Evolutionary conservation across 2,113 vertebrate species (phyloP), one percentile per base, ranked within the genome.

Genomic region (Bambusicola thoracicus): DNA sequence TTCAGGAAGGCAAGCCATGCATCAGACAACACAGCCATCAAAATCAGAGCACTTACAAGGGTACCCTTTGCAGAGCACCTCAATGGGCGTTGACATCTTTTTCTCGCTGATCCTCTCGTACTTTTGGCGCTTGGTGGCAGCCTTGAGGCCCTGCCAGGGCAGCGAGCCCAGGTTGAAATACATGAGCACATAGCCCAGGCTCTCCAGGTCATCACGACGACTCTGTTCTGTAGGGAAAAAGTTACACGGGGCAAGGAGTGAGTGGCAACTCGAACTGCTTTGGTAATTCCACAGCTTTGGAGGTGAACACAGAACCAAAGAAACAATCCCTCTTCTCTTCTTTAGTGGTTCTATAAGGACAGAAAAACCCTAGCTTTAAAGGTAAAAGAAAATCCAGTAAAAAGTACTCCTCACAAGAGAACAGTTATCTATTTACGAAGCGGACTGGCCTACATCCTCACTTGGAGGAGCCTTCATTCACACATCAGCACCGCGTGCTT

Each of bases 101-200:
- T 99, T 99, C 98, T 99, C 99, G 4, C 99, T 99, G 98, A 99
- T 99, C n/a, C 99, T 98, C 94, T 99, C 99, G 0, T 99, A 99
- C 94, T 99, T 99, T 97, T 99, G 99, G 95, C 99, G 98, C 96
- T 99, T 99, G 97, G 99, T 99, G 91, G 99, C 99, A 32, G 99
- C 99, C 95, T 99, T 99, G 90, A 99, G 98, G 92, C 99, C 99
- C 95, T 99, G 99, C 99, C 99, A 99, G 91, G 99, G 99, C 97
- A 99, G 98, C 1, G 99, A 99, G 88, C 99, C 99, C 97, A 99
- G 97, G 97, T 99, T 99, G 98, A 99, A 99, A 97, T 99, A 99
- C 99, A 99, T 99, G 83, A 99, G 99, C 92, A 99, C 99, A 0
- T 99, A 99, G 92, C 99, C 99, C 79, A 99, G 97, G 69, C 99